Evolutionary conservation across 2,797 vertebrate genomes (phyloP).

Genomic region (Leptatherina wallacei): DNA sequence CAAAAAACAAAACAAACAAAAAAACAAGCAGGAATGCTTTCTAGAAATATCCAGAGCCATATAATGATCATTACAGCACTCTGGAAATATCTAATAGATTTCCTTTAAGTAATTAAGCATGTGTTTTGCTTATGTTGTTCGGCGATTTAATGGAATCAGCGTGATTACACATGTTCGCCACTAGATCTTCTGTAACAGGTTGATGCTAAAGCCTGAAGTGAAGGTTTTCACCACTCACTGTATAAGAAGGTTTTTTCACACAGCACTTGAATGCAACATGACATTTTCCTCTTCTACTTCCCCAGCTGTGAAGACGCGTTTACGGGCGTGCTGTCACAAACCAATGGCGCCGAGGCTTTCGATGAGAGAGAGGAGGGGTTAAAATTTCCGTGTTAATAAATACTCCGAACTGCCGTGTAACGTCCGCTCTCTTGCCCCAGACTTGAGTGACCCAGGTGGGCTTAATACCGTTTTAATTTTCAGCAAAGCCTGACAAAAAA

Average conservation of each 20-base stretch:
- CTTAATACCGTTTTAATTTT: constrained; percentile 4
- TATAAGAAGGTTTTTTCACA: neutral
- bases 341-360: constrained; percentile 64
- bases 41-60: too few relatives aligned
- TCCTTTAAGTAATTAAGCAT: too few relatives aligned
- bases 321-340: constrained; percentile 50
- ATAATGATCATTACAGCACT: too few relatives aligned
- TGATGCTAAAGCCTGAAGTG: too few relatives aligned
- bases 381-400: constrained; percentile 66
- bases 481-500: neutral
- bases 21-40: too few relatives aligned
- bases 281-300: constrained; percentile 61
- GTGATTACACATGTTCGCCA: neutral
- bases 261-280: constrained; percentile 62
- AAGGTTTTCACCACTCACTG: too few relatives aligned
- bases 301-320: constrained; percentile 49
- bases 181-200: neutral
- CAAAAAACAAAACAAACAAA: too few relatives aligned
- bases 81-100: too few relatives aligned
- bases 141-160: neutral
- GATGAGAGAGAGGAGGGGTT: constrained; percentile 61
- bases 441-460: neutral
- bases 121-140: too few relatives aligned
- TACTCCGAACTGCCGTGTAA: neutral
- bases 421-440: constrained; percentile 54